Percentiles rank a stretch among this genome's conserved stretches.
Evolutionary conservation across 2,888 invertebrate genomes (phyloP).

Genomic region (Lithophane semibrunnea): DNA sequence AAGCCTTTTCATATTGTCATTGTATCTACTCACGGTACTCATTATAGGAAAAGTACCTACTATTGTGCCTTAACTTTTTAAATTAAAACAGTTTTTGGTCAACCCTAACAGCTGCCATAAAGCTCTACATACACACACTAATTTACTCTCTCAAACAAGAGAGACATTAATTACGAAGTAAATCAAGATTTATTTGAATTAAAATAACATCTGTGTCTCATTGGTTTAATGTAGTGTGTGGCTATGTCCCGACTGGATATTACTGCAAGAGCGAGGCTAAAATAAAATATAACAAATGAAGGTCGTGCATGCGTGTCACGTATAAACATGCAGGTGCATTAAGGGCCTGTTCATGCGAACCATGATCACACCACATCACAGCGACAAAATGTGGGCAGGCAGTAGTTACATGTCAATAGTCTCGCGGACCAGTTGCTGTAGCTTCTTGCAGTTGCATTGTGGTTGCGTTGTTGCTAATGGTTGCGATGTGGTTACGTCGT

Average conservation of each 20-base stretch:
- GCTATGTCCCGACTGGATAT: background rate
- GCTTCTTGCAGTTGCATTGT: background rate
- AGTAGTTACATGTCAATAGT: background rate
- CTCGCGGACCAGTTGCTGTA: too few relatives aligned
- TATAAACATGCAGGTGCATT: background rate
- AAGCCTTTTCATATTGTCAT: too few relatives aligned
- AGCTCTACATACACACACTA: conserved; percentile 8
- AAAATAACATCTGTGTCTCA: conserved; percentile 37
- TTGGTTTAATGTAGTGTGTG: background rate
- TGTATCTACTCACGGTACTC: too few relatives aligned
- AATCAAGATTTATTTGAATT: conserved; percentile 57
- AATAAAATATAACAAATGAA: background rate
- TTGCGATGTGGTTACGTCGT: too few relatives aligned
- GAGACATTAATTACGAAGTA: conserved; percentile 51
- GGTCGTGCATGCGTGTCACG: background rate
- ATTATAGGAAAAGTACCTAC: background rate
- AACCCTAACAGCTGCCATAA: conserved; percentile 32
- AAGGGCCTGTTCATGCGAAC: too few relatives aligned
- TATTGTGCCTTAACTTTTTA: background rate
- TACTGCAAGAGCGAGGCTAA: background rate
- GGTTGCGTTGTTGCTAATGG: too few relatives aligned
- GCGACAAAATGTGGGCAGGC: too few relatives aligned
- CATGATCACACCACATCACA: background rate
- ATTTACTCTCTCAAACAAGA: conserved; percentile 51
- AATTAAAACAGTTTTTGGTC: conserved; percentile 25